A percentile compares a stretch with the other conserved stretches of the same genome.
phyloP scores from a whole-genome alignment of 2,113 vertebrate genomes.

The Colius striatus region DNA sequence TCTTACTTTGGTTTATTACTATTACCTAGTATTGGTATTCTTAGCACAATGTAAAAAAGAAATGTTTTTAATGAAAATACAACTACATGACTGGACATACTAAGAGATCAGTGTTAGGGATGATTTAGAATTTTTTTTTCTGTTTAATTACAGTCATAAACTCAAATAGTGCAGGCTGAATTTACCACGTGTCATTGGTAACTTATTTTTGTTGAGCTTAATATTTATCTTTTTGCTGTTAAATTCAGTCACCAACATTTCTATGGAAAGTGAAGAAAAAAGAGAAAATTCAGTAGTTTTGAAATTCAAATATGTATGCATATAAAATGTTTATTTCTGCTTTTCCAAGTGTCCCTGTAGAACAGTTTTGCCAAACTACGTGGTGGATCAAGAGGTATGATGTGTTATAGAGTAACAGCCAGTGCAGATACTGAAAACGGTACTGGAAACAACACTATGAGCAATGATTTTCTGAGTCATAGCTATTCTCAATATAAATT shows the following conservation, averaged over 20 bases:
- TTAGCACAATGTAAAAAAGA: background rate
- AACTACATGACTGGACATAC: background rate
- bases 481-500: background rate
- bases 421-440: background rate
- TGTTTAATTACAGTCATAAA: constrained; percentile 10
- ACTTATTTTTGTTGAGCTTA: background rate
- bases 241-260: background rate
- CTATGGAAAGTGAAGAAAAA: background rate
- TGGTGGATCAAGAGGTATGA: background rate
- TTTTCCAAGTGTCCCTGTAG: background rate
- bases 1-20: background rate
- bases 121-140: constrained; percentile 35
- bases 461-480: background rate
- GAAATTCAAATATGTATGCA: background rate
- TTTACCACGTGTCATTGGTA: background rate
- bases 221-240: background rate
- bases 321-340: background rate
- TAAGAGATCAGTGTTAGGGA: background rate
- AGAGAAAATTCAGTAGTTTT: background rate
- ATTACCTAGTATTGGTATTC: background rate
- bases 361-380: background rate
- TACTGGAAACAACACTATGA: background rate
- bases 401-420: background rate
- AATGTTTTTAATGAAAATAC: background rate
- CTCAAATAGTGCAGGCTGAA: background rate